phyloP scores from a whole-genome alignment of 1,140 invertebrate genomes.

The Hestina assimilis region DNA sequence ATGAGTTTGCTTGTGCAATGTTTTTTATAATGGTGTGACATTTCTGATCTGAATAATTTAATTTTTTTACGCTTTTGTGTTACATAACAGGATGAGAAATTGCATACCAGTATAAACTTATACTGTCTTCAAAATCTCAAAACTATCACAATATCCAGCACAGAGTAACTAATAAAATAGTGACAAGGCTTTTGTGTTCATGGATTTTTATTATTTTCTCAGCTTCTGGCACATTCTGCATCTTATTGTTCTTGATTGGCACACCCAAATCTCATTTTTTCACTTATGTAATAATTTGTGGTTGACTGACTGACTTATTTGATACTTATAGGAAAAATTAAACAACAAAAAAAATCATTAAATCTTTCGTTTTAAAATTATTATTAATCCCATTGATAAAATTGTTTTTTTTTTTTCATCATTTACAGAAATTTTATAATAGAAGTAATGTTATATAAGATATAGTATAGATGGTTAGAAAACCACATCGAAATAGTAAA shows the following conservation, averaged over 20 bases:
- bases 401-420: too few relatives aligned
- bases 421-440: too few relatives aligned
- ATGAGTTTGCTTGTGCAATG: slow-evolving; percentile 57
- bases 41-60: slow-evolving; percentile 26
- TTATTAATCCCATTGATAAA: too few relatives aligned
- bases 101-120: slow-evolving; percentile 24
- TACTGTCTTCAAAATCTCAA: slow-evolving; percentile 8
- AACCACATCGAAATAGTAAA: slow-evolving; percentile 37
- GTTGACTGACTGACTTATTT: background rate
- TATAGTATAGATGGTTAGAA: background rate
- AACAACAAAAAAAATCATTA: too few relatives aligned
- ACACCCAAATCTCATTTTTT: slow-evolving; percentile 8
- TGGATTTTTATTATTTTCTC: slow-evolving; percentile 22
- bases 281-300: slow-evolving; percentile 1
- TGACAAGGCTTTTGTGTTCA: slow-evolving; percentile 16
- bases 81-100: slow-evolving; percentile 27
- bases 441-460: background rate
- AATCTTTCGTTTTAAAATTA: too few relatives aligned
- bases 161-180: slow-evolving; percentile 8
- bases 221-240: slow-evolving; percentile 24
- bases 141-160: slow-evolving; percentile 8
- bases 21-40: slow-evolving; percentile 43
- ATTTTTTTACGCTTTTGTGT: background rate
- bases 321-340: too few relatives aligned
- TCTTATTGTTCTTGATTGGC: slow-evolving; percentile 16